Percentiles rank a stretch among this genome's conserved stretches.
phyloP scores from a whole-genome alignment of 92 coral and sea anemone genomes.

The Porites cylindrica region DNA sequence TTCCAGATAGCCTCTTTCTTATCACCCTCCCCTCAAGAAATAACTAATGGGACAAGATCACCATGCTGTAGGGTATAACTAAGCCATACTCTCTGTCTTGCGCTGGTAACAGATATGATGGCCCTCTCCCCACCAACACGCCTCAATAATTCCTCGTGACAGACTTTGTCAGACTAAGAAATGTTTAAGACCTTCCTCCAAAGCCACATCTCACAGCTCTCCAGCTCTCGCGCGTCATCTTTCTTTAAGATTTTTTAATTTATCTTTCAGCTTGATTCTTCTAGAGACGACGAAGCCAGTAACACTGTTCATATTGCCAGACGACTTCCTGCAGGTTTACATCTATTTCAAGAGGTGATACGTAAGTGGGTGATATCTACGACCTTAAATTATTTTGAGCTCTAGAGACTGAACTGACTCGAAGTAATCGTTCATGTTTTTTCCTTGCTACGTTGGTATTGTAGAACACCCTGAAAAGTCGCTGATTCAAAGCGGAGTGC shows the following conservation, averaged over 20 bases:
- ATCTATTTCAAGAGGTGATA: conserved; percentile 73
- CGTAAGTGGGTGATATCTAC: conserved; percentile 33
- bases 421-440: background rate
- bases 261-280: conserved; percentile 5
- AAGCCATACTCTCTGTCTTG: no score
- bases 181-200: no score
- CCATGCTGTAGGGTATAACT: no score
- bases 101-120: no score
- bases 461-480: conserved; percentile 51
- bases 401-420: background rate
- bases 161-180: no score
- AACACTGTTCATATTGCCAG: conserved; percentile 68
- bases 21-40: no score
- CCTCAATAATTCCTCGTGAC: no score
- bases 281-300: conserved; percentile 9
- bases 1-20: no score
- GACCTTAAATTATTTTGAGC: background rate
- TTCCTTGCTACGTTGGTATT: background rate
- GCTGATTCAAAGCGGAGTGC: conserved; percentile 66
- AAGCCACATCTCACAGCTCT: no score
- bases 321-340: conserved; percentile 73
- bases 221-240: no score
- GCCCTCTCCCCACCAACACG: no score
- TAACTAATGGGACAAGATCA: no score
- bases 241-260: background rate